Evolutionary conservation across 1,140 invertebrate genomes (phyloP), one percentile per base, ranked within the genome.

Genomic region (Bombus turneri): DNA sequence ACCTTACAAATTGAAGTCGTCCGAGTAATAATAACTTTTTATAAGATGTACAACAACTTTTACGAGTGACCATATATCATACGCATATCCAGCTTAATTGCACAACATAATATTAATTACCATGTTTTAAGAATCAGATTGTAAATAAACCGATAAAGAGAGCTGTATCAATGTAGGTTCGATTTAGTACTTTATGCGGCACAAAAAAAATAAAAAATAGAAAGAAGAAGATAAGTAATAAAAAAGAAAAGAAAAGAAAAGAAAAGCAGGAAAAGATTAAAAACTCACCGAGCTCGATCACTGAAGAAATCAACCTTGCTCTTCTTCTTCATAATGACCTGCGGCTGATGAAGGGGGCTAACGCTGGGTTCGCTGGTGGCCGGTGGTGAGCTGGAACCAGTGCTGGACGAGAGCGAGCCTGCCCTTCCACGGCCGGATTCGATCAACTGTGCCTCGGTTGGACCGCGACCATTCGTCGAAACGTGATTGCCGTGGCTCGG

Each of bases 241-340:
- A 47, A 15, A 15, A 39, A 39, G 0, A 39, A 0, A 39, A 39
- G 0, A 9, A 9, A 12, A 39, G 10, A 12, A 39, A 41, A 10
- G 8, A 10, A 2, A 37, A 71, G 18, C 18, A 9, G 28, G 43
- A 68, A 68, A 73, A 59, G 72, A 62, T 28, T 43, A 77, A 62
- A 66, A 10, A 96, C 97, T 97, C 93, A 98, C 97, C 97, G 96
- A 92, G 97, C 96, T 92, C 97, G 96, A 93, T 98, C 98, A 64
- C 97, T 97, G 93, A 98, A 97, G 87, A 98, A 96, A 91, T 98
- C 98, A 81, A 97, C 96, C 94, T 98, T 98, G 90, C 96, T 96
- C 93, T 97, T 97, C 95, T 97, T 97, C 93, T 97, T 97, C 72
- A 95, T 95, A 69, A 96, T 96, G 41, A 96, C 96, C 95, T 96